phyloP scores from a whole-genome alignment of 1,140 invertebrate species.

The Monomorium pharaonis region DNA sequence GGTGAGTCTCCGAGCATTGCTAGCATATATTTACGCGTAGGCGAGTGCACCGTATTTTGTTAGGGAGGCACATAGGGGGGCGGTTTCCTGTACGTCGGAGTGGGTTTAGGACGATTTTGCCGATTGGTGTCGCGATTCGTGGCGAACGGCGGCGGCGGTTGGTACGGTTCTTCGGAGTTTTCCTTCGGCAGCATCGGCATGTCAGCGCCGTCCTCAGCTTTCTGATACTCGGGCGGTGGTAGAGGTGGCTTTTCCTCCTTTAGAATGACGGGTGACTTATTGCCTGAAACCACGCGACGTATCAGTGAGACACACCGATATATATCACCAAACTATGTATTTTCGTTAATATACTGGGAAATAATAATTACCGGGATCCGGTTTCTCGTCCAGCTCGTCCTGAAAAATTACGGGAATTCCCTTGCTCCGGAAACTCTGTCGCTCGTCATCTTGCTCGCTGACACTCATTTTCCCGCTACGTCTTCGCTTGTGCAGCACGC shows the following conservation, averaged over 20 bases:
- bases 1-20: slow-evolving; percentile 81
- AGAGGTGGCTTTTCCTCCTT: slow-evolving; percentile 97
- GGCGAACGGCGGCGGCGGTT: slow-evolving; percentile 91
- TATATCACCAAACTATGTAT: background rate
- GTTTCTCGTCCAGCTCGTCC: slow-evolving; percentile 96
- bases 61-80: slow-evolving; percentile 97
- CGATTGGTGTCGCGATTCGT: slow-evolving; percentile 89
- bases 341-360: background rate
- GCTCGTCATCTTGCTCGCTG: slow-evolving; percentile 91
- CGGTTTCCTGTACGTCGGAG: slow-evolving; percentile 95
- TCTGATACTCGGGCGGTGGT: slow-evolving; percentile 91
- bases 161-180: slow-evolving; percentile 86
- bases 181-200: slow-evolving; percentile 83
- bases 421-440: slow-evolving; percentile 94
- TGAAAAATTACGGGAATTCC: slow-evolving; percentile 97
- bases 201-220: slow-evolving; percentile 85
- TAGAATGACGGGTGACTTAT: slow-evolving; percentile 96
- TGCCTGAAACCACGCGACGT: slow-evolving; percentile 78
- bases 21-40: slow-evolving; percentile 82
- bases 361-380: slow-evolving; percentile 88
- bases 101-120: slow-evolving; percentile 90
- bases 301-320: background rate
- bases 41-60: slow-evolving; percentile 84
- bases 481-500: slow-evolving; percentile 93
- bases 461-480: slow-evolving; percentile 93